phyloP scores from a whole-genome alignment of 2,113 vertebrate genomes.

The Peromyscus californicus region DNA sequence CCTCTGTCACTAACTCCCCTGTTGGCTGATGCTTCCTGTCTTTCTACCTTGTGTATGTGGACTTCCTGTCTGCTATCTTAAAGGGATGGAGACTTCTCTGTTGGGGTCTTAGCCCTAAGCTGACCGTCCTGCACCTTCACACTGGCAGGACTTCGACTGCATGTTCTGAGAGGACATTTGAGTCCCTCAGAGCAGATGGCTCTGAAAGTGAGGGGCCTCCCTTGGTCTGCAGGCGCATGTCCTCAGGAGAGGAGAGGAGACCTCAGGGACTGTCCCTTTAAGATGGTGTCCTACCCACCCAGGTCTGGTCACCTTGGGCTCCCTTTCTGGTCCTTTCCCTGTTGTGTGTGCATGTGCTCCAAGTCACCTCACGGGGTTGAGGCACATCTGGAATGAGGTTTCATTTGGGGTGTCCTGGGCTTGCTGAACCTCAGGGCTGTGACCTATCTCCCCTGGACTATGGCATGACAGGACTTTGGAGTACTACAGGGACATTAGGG shows the following conservation, averaged over 20 bases:
- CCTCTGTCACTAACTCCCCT: slow-evolving; percentile 73
- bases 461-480: slow-evolving; percentile 31
- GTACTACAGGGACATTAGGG: neutral
- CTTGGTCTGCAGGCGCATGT: neutral
- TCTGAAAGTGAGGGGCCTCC: slow-evolving; percentile 11
- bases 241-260: neutral
- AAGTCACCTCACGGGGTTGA: neutral
- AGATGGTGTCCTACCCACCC: slow-evolving; percentile 66
- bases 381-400: slow-evolving; percentile 39
- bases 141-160: neutral
- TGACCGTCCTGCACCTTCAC: too few relatives aligned
- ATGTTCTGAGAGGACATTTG: neutral
- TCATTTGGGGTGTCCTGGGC: slow-evolving; percentile 48
- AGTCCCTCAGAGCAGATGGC: slow-evolving; percentile 11
- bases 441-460: neutral
- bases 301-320: slow-evolving; percentile 48
- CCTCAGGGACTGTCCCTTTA: slow-evolving; percentile 82
- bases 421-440: slow-evolving; percentile 40
- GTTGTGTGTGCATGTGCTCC: slow-evolving; percentile 80
- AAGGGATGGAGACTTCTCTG: slow-evolving; percentile 77
- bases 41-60: slow-evolving; percentile 62
- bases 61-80: slow-evolving; percentile 78
- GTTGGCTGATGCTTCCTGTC: slow-evolving; percentile 57
- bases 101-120: neutral
- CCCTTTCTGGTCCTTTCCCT: slow-evolving; percentile 1